Conservation (phyloP, 2,888 invertebrate species). For the Ormyrus labotus region DNA sequence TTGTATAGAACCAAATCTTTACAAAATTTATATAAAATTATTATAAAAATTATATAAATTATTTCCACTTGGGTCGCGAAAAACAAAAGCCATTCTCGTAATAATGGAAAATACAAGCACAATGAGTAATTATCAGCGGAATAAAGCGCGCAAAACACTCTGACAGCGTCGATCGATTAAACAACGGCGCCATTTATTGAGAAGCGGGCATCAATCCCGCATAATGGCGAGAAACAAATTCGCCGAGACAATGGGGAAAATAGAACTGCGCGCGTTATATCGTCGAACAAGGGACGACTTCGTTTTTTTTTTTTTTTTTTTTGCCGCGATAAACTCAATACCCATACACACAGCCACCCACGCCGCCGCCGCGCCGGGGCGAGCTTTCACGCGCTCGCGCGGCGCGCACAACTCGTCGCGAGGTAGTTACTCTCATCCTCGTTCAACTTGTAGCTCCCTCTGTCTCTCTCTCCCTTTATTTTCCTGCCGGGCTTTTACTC, state of each 20-base stretch:
- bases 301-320: conserved; percentile 9
- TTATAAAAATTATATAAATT: too few relatives aligned
- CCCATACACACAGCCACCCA: background rate
- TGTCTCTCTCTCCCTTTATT: conserved; percentile 2
- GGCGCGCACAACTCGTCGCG: background rate
- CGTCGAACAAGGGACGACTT: conserved; percentile 10
- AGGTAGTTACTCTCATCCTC: conserved; percentile 27
- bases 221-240: conserved; percentile 52
- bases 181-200: conserved; percentile 39
- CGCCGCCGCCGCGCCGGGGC: background rate
- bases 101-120: conserved; percentile 2
- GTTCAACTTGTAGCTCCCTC: conserved; percentile 12
- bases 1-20: too few relatives aligned
- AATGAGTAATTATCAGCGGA: conserved; percentile 40
- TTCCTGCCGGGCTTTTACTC: too few relatives aligned
- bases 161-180: conserved; percentile 43
- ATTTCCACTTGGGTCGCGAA: too few relatives aligned
- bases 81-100: too few relatives aligned
- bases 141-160: conserved; percentile 17
- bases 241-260: conserved; percentile 42
- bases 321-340: conserved; percentile 29
- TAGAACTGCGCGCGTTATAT: conserved; percentile 17
- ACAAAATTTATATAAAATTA: too few relatives aligned
- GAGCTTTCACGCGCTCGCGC: conserved; percentile 1
- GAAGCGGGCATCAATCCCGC: conserved; percentile 34